Conservation (phyloP, 35 echinoderm and acorn worm species). For the Apostichopus parvimensis region DNA sequence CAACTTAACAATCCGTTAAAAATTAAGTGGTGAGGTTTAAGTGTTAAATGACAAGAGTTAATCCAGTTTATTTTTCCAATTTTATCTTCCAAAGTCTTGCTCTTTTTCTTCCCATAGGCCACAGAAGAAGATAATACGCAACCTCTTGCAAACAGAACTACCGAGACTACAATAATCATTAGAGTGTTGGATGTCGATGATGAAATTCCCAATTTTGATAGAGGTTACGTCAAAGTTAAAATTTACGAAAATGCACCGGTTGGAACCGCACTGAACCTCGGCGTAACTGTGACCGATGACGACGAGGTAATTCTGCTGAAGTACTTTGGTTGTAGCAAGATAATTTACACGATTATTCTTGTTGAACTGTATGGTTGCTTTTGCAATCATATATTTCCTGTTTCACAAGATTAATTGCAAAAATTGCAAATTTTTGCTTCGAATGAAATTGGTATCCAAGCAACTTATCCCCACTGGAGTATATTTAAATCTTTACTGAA, state of each 20-base stretch:
- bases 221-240: neutral
- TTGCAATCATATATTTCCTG: no score
- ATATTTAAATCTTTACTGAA: no score
- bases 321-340: no score
- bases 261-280: neutral
- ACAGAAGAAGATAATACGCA: neutral
- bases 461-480: no score
- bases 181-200: constrained; percentile 18
- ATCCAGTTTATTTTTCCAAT: neutral
- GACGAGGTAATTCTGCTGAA: neutral
- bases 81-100: neutral
- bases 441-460: no score
- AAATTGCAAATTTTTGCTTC: no score
- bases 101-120: neutral
- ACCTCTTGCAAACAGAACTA: neutral
- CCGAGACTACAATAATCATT: neutral
- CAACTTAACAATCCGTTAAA: no score
- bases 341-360: no score
- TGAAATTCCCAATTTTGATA: neutral
- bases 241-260: constrained; percentile 16
- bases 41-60: no score
- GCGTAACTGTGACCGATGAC: neutral
- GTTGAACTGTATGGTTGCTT: no score
- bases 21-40: no score
- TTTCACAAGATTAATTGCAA: no score